Percentiles rank a stretch among this genome's conserved stretches.
Evolutionary conservation across 2,888 invertebrate species (phyloP).

Genomic region (Physocephala rufipes): DNA sequence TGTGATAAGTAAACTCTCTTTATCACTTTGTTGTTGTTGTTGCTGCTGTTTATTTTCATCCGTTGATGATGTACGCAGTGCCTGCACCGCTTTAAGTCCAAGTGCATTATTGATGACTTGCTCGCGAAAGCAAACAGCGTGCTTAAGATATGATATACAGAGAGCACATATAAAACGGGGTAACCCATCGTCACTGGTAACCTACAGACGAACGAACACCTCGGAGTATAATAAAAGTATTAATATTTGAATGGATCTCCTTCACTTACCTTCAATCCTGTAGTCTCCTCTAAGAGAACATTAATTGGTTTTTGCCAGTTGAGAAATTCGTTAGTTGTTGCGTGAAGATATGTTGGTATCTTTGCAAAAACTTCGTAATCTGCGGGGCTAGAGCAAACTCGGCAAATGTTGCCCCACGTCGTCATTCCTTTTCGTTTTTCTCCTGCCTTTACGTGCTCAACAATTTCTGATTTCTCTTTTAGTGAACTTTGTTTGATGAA

Average conservation of each 20-base stretch:
- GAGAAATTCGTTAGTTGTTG: conserved; percentile 59
- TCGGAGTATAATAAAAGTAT: conserved; percentile 3
- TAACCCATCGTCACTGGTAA: conserved; percentile 59
- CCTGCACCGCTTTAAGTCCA: conserved; percentile 53
- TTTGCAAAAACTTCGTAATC: conserved; percentile 62
- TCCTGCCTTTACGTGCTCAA: not conserved
- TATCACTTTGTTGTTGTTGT: conserved; percentile 41
- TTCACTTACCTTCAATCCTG: conserved; percentile 62
- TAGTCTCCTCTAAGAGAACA: conserved; percentile 60
- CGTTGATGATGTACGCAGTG: conserved; percentile 37
- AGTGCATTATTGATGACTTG: conserved; percentile 60
- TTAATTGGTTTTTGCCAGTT: conserved; percentile 62
- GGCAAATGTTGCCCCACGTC: conserved; percentile 61
- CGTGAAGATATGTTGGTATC: conserved; percentile 64
- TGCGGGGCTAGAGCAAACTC: conserved; percentile 63
- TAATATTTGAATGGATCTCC: not conserved
- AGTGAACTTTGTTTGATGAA: not conserved
- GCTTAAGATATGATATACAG: conserved; percentile 65
- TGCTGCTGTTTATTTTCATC: conserved; percentile 1
- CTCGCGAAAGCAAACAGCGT: conserved; percentile 63
- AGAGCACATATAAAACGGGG: conserved; percentile 62
- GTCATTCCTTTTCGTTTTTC: conserved; percentile 45
- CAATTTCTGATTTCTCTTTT: not conserved
- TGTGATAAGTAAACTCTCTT: conserved; percentile 50
- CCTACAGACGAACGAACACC: conserved; percentile 45